Evolutionary conservation across 2,888 invertebrate genomes (phyloP), one percentile per base, ranked within the genome.

Genomic region (Lacanobia wlatinum): DNA sequence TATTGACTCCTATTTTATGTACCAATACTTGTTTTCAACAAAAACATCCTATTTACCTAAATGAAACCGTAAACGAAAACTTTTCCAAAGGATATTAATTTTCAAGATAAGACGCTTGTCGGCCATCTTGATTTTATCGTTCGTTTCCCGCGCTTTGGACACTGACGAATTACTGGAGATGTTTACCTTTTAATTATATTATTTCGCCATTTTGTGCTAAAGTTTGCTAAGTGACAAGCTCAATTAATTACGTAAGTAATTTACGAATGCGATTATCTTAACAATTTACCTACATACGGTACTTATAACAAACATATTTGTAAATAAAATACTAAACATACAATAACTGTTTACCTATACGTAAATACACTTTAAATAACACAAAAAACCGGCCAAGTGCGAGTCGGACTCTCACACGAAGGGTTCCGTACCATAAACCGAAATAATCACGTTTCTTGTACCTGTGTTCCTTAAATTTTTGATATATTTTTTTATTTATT

Each of bases 111-210:
- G 55, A 58, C 52, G 67, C 69, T 72, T 61, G 46, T 52, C 65
- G 67, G 52, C 66, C 73, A 81, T 81, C 69, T 76, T 73, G 70
- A 53, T 76, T 76, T 63, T 50, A 60, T 69, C 75, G 55, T 80
- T 62, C 52, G 66, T 84, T 78, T 75, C 83, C 85, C 70, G 85
- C 78, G 74, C 62, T 66, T 82, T 40, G 56, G 71, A 70, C 63
- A 56, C 70, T 64, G 67, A 76, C 60, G 52, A 71, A 84, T 84
- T 73, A 75, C 69, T 61, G 28, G 18, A 48, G 63, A 76, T 68
- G 63, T 80, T 82, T 82, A 61, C 64, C 40, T 66, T 61, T 76
- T 76, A 38, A 65, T 72, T 28, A 79, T 78, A 62, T 61, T 71
- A 50, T 78, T 65, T 12, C 23, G 48, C 16, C 48, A 68, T 80